Base-by-base conservation (phyloP, 2,113 vertebrate genomes). In the Cairina moschata region DNA sequence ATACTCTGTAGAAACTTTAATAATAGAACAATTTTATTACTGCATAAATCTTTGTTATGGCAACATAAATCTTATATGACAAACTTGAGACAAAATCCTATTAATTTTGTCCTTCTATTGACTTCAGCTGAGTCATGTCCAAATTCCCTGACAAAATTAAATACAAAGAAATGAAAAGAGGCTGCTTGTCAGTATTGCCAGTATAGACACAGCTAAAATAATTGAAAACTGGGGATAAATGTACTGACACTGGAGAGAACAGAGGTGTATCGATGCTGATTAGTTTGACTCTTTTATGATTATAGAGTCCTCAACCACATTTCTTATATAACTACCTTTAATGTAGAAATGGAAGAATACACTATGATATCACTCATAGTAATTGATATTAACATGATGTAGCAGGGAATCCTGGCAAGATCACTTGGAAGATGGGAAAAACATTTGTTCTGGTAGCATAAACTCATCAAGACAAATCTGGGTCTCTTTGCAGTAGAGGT, bases 1-100 rank as follows among this genome's bases (percentile, higher is more conserved):
- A 90, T 69, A 36, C 1, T 9, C 69, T 78, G 44, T 79, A 66
- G 77, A 21, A 82, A 73, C 54, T 83, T 93, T 92, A 94, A 82
- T 89, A 91, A 91, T 60, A 69, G 34, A 76, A n/a, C 48, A 66
- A 2, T 86, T 96, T 94, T 95, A 87, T 96, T 96, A 87, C 50
- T 89, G 50, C 44, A 82, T 92, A 68, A 74, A 84, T 93, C 91
- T 95, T 62, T 78, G 14, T 89, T 88, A 84, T 14, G n/a, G 86
- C 83, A 92, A 59, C 44, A 32, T 92, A 86, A 93, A 95, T 93
- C 83, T 89, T 77, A 2, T 72, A 18, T 38, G 95, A 92, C 83
- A 97, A 86, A 94, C 88, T 54, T 89, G 58, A 73, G 88, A 79
- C 59, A 90, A 84, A 94, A 87, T 96, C 55, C 17, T 66, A 55